These are phyloP conservation scores for Xerus inauris DNA, from an alignment of 2,113 vertebrate species.

Conservation along the genomic window DNA sequence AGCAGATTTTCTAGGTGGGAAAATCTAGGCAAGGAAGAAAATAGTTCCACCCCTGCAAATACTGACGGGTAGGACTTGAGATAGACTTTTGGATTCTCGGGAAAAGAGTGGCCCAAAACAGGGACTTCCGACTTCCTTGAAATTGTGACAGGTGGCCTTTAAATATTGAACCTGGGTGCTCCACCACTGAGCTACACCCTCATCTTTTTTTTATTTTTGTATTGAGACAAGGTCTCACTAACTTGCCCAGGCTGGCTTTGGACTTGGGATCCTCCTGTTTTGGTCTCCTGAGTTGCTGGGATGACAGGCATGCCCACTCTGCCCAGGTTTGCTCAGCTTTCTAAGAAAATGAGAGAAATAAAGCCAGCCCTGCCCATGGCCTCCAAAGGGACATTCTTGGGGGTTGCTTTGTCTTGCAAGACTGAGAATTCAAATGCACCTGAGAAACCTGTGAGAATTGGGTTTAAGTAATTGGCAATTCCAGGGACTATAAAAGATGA, in stretches of 20 bases:
- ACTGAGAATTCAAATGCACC: not conserved
- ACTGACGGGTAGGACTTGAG: not conserved
- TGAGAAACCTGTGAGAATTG: not conserved
- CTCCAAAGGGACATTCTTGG: not conserved
- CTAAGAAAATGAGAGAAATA: not conserved
- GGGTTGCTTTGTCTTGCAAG: not conserved
- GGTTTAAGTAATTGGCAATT: not conserved
- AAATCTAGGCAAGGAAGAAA: not conserved
- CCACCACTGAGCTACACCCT: too few relatives aligned
- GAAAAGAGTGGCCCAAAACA: not conserved
- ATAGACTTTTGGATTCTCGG: not conserved
- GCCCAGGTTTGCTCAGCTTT: not conserved
- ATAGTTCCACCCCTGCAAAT: not conserved
- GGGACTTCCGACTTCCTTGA: not conserved
- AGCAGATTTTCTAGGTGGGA: not conserved
- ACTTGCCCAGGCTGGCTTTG: too few relatives aligned
- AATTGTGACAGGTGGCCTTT: not conserved
- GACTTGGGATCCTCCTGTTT: too few relatives aligned
- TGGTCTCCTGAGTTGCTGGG: too few relatives aligned
- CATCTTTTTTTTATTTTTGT: too few relatives aligned
- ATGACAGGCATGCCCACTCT: too few relatives aligned
- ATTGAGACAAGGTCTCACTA: too few relatives aligned
- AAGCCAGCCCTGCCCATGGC: not conserved
- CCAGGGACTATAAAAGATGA: not conserved
- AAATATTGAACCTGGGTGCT: too few relatives aligned